Base-by-base conservation (phyloP, 2,797 vertebrate genomes). In the Micrastur ruficollis region DNA sequence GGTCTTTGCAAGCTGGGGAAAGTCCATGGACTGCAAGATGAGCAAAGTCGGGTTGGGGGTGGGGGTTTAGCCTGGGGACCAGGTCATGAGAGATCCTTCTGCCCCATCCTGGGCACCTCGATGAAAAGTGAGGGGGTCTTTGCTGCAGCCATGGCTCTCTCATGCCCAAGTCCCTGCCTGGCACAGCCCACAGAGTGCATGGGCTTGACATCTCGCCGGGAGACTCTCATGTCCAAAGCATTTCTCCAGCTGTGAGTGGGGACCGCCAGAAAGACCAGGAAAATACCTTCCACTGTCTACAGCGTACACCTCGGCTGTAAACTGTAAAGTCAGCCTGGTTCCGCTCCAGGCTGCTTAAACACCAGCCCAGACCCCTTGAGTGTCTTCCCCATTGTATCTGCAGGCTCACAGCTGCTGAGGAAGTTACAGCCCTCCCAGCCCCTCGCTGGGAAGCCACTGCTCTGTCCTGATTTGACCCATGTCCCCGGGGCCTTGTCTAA, bases 371-470 rank as follows among this genome's bases (percentile, higher is more conserved):
- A 74, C 52, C 59, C 50, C 65, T 26, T 19, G 26, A 76, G 47
- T 10, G 9, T 73, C 50, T 92, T 94, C 80, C 32, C 32, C 15
- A 0, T 47, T 5, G 0, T 80, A 93, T 91, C 88, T 87, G 31
- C 79, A 75, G 74, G 27, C 87, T 89, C 23, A 3, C 94, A 96
- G 96, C 90, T 96, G 95, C 74, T 84, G 50, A 95, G 68, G 67
- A 97, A 91, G 82, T 93, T 85, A 79, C 20, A 73, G 73, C n/a
- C 47, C 49, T 89, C 67, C 49, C 65, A 84, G 71, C 25, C 68
- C 49, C 53, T 93, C 3, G 2, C 66, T 81, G 86, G 53, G 50
- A 96, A 97, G 80, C 62, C 79, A 27, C 29, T 38, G 31, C 72
- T 92, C 50, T 95, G 92, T 96, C 95, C 96, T 21, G 14, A 46